A percentile compares a stretch with the other conserved stretches of the same genome.
phyloP scores from a whole-genome alignment of 53 echinoderm and acorn worm genomes.

The Temnopleurus reevesii region DNA sequence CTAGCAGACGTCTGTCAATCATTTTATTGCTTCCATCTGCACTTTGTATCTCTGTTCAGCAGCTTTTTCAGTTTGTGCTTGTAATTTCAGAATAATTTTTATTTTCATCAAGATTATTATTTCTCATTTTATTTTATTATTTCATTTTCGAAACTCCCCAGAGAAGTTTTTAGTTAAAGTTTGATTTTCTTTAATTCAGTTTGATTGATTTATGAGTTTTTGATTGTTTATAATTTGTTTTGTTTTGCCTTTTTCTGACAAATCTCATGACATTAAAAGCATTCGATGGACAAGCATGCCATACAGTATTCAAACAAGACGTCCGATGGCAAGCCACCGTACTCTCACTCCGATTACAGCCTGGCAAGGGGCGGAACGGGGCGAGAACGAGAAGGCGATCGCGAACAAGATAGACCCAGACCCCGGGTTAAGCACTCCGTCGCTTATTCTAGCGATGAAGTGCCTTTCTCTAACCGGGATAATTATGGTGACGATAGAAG shows the following conservation, averaged over 20 bases:
- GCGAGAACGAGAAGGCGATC: neutral
- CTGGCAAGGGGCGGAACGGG: slow-evolving; percentile 55
- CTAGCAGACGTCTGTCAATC: neutral
- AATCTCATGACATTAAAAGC: slow-evolving; percentile 71
- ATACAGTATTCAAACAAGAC: slow-evolving; percentile 55
- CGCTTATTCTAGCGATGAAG: slow-evolving; percentile 42
- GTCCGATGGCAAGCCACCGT: slow-evolving; percentile 11
- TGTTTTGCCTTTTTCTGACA: slow-evolving; percentile 64
- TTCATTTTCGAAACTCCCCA: slow-evolving; percentile 11
- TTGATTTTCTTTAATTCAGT: slow-evolving; percentile 34
- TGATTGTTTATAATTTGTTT: slow-evolving; percentile 15
- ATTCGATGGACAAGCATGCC: slow-evolving; percentile 72
- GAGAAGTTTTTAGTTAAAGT: slow-evolving; percentile 2
- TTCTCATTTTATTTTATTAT: neutral
- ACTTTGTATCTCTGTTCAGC: slow-evolving; percentile 35
- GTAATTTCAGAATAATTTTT: slow-evolving; percentile 16
- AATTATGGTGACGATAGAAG: slow-evolving; percentile 9
- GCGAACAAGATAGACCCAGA: slow-evolving; percentile 20
- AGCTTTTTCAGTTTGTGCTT: slow-evolving; percentile 44
- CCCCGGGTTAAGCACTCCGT: slow-evolving; percentile 50
- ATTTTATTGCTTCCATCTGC: slow-evolving; percentile 50
- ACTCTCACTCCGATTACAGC: slow-evolving; percentile 56
- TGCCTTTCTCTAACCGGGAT: slow-evolving; percentile 51
- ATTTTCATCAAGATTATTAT: neutral
- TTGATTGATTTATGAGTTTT: slow-evolving; percentile 53